Evolutionary conservation across 2,113 vertebrate species (phyloP).

Genomic region (Apus apus): DNA sequence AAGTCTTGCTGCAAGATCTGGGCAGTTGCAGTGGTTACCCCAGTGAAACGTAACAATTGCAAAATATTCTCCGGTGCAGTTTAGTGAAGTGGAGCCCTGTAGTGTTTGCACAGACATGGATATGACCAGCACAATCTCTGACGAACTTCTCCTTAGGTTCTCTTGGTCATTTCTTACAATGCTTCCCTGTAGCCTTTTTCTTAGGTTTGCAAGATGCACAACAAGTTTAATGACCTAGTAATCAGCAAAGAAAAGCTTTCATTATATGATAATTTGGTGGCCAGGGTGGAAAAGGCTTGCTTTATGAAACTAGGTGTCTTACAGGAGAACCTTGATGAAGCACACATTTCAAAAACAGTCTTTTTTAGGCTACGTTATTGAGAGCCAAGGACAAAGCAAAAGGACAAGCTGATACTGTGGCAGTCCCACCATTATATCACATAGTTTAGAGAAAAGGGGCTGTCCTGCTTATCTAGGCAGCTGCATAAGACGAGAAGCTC

Average conservation of each 20-base stretch:
- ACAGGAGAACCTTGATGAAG: background rate
- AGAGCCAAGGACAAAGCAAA: background rate
- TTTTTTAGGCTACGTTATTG: background rate
- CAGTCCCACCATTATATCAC: background rate
- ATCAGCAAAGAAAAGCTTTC: background rate
- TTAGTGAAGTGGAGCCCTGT: background rate
- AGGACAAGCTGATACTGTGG: background rate
- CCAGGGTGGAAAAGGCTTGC: background rate
- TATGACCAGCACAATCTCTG: rapidly evolving
- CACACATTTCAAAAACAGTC: background rate
- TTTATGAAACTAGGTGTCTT: background rate
- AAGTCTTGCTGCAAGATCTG: background rate
- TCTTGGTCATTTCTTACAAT: background rate
- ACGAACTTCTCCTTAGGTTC: background rate
- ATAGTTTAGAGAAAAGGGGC: background rate
- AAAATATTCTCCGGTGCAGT: background rate
- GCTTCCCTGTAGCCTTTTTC: background rate
- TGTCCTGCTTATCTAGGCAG: background rate
- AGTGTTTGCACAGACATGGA: background rate
- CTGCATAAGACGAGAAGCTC: background rate
- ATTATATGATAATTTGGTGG: background rate
- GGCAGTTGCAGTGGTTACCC: background rate
- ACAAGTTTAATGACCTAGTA: background rate
- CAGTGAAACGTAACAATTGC: background rate
- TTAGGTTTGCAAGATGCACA: background rate